Percentiles rank a stretch among this genome's conserved stretches.
These are phyloP conservation scores for Hymenopus coronatus DNA, from an alignment of 2,888 invertebrate genomes.

Conservation along the genomic window DNA sequence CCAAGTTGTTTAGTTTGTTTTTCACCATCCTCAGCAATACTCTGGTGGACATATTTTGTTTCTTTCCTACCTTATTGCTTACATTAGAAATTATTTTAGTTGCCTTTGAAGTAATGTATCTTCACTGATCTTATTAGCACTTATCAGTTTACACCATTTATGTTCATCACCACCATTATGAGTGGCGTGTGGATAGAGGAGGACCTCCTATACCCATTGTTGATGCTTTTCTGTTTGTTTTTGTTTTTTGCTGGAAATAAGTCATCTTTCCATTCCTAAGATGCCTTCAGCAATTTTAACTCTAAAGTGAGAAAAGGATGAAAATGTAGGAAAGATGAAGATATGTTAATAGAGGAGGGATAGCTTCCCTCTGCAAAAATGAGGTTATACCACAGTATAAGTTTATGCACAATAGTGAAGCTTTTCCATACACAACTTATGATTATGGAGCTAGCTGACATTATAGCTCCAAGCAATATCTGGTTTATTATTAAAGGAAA, in stretches of 20 bases:
- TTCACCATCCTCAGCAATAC: background rate
- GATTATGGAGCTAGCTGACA: no score
- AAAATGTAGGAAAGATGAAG: background rate
- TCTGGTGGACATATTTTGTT: background rate
- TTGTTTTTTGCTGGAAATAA: background rate
- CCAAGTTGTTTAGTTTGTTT: background rate
- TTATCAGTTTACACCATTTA: background rate
- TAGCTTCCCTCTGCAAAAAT: no score
- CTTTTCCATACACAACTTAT: no score
- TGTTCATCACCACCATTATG: background rate
- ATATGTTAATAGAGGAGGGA: background rate
- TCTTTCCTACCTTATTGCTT: background rate
- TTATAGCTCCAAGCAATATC: no score
- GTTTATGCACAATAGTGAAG: no score
- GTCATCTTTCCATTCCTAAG: background rate
- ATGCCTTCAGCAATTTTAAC: background rate
- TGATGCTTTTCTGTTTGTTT: background rate
- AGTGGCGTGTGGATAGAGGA: background rate
- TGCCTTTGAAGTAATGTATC: background rate
- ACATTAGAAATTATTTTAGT: background rate
- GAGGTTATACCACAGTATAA: no score
- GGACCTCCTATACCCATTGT: background rate
- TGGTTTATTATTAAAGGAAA: no score
- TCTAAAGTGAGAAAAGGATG: background rate
- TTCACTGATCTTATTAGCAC: background rate